phyloP scores from a whole-genome alignment of 2,797 vertebrate genomes.

The Melanotaenia nigrans region DNA sequence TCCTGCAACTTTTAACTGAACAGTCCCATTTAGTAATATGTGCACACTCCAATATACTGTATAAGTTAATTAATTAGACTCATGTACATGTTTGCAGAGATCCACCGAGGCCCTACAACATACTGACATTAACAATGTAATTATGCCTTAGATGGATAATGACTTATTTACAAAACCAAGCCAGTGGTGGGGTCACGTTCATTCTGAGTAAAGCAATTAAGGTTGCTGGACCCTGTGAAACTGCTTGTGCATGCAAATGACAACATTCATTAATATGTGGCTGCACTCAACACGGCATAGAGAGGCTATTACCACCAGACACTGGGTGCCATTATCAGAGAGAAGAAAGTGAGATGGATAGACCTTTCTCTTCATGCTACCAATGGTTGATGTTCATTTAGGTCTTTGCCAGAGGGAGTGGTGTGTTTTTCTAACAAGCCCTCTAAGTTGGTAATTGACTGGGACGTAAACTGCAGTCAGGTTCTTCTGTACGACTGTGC shows the following conservation, averaged over 20 bases:
- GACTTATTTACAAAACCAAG: slow-evolving; percentile 78
- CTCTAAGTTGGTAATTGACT: slow-evolving; percentile 65
- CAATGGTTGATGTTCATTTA: slow-evolving; percentile 65
- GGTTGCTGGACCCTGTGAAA: slow-evolving; percentile 73
- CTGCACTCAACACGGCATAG: slow-evolving; percentile 51
- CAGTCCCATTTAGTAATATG: not conserved
- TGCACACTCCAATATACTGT: slow-evolving; percentile 17
- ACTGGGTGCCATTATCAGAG: slow-evolving; percentile 59
- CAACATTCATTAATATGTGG: slow-evolving; percentile 71
- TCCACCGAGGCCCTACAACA: slow-evolving; percentile 31
- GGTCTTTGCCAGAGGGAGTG: slow-evolving; percentile 65
- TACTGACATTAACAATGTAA: slow-evolving; percentile 67
- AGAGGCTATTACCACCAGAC: slow-evolving; percentile 66
- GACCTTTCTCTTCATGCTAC: slow-evolving; percentile 48
- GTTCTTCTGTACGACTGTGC: slow-evolving; percentile 35
- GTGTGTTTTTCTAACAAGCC: slow-evolving; percentile 60
- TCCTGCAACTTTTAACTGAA: not conserved
- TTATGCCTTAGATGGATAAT: slow-evolving; percentile 74
- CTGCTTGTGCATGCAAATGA: slow-evolving; percentile 74
- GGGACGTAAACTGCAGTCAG: slow-evolving; percentile 41
- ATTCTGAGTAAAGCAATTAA: slow-evolving; percentile 75
- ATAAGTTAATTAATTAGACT: slow-evolving; percentile 53
- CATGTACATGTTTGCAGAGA: slow-evolving; percentile 33
- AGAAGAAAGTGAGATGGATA: slow-evolving; percentile 69
- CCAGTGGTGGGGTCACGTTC: slow-evolving; percentile 64